phyloP scores from a whole-genome alignment of 2,113 vertebrate genomes.

The Engraulis encrasicolus region DNA sequence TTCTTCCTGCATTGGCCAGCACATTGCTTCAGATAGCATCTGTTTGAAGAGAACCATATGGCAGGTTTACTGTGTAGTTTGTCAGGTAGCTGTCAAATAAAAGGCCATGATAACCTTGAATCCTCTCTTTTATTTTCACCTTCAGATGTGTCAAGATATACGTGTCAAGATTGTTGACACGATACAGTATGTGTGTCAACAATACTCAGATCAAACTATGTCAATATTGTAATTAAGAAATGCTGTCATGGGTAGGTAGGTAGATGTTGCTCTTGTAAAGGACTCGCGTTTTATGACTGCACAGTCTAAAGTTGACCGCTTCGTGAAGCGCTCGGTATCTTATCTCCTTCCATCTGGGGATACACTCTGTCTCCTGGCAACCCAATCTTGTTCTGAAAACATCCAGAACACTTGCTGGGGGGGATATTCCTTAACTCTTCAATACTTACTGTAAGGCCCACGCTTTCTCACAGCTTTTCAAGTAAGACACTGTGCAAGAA shows the following conservation, averaged over 20 bases:
- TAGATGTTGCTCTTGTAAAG: not conserved
- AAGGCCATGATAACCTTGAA: conserved; percentile 67
- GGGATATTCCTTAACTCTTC: not conserved
- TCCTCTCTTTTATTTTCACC: conserved; percentile 31
- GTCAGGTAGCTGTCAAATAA: conserved; percentile 69
- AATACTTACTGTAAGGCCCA: not conserved
- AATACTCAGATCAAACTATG: too few species aligned
- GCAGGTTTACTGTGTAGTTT: conserved; percentile 68
- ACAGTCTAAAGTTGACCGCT: conserved; percentile 30
- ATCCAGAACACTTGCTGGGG: not conserved
- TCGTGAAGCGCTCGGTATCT: not conserved
- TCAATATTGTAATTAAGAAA: too few species aligned
- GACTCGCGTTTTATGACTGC: conserved; percentile 28
- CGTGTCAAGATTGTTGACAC: too few species aligned
- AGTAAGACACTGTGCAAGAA: not conserved
- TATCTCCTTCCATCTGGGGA: not conserved
- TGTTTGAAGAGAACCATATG: conserved; percentile 41
- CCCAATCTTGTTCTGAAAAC: not conserved
- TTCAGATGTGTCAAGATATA: not conserved
- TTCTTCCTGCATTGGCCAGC: not conserved
- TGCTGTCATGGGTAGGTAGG: too few species aligned
- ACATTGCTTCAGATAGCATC: conserved; percentile 50
- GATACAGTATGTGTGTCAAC: too few species aligned
- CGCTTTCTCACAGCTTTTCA: not conserved
- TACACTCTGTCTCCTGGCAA: not conserved